A percentile compares a stretch with the other conserved stretches of the same genome.
Conservation (phyloP, 2,888 invertebrate genomes). For the Eupithecia abbreviata region DNA sequence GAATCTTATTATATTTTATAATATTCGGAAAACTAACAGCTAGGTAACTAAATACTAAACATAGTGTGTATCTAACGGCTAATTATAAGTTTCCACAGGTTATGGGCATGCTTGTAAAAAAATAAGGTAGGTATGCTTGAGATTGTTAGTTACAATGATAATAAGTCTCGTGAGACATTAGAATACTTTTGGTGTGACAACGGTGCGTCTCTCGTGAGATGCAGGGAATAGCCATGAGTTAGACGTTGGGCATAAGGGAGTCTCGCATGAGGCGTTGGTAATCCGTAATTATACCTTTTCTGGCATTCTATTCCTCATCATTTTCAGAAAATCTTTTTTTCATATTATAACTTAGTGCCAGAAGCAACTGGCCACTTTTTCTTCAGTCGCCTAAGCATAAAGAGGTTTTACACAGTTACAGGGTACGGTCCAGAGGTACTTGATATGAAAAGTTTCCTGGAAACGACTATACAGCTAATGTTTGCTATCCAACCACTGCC, state of each 20-base stretch:
- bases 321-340: not conserved
- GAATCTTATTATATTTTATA: not conserved
- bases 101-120: too few relatives aligned
- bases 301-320: not conserved
- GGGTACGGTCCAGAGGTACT: not conserved
- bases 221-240: not conserved
- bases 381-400: not conserved
- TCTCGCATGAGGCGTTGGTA: too few relatives aligned
- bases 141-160: too few relatives aligned
- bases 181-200: too few relatives aligned
- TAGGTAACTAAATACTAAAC: too few relatives aligned
- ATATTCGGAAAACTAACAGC: too few relatives aligned
- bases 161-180: too few relatives aligned
- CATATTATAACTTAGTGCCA: not conserved
- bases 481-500: constrained; percentile 16
- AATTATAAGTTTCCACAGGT: too few relatives aligned
- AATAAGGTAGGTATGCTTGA: too few relatives aligned
- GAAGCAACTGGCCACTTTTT: not conserved
- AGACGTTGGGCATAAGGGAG: not conserved
- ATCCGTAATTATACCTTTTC: too few relatives aligned
- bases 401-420: not conserved
- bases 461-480: constrained; percentile 12
- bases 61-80: too few relatives aligned
- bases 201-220: not conserved
- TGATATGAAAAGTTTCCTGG: constrained; percentile 33